Evolutionary conservation across 2,797 vertebrate species (phyloP), one percentile per base, ranked within the genome.

Genomic region (Perodicticus potto): DNA sequence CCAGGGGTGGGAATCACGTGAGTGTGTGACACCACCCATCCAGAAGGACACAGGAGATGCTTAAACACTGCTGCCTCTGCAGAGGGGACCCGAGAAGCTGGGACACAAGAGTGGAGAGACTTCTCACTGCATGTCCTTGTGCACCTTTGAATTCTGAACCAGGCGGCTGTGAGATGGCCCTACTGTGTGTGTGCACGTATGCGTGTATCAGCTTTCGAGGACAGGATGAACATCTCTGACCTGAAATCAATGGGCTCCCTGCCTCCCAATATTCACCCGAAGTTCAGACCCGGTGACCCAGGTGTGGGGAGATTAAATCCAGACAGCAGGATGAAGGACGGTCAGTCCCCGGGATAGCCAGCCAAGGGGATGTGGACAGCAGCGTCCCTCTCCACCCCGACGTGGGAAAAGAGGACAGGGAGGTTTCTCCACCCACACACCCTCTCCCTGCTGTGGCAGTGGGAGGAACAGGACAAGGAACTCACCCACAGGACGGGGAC

Each of bases 181-280:
- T 3, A 16, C 5, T 65, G 4, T 0, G 0, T 34, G 53, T 3
- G 17, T 3, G 4, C 40, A 1, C 17, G 16, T n/a, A 10, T 20
- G 17, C 10, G 5, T 25, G 6, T 37, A 12, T 45, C 27, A 2
- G 45, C 14, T 10, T 63, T 78, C 74, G 0, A 57, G 19, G 82
- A 45, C 27, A 53, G 5, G 11, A 61, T 72, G 85, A 81, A 72
- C 10, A 1, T 73, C 59, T 73, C 55, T 22, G 34, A 57, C 40
- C 77, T 84, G n/a, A 70, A 87, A 57, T 37, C 76, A 53, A 12
- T 32, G 37, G 37, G 11, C 59, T 84, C 65, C 72, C 89, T 61
- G 61, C 49, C 81, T 77, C 55, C 45, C 67, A 29, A 67, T 27
- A 84, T 74, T 88, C 72, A 45, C 83, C 61, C n/a, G 72, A 85